Evolutionary conservation across 2,797 vertebrate genomes (phyloP).

Genomic region (Sarcophilus harrisii): DNA sequence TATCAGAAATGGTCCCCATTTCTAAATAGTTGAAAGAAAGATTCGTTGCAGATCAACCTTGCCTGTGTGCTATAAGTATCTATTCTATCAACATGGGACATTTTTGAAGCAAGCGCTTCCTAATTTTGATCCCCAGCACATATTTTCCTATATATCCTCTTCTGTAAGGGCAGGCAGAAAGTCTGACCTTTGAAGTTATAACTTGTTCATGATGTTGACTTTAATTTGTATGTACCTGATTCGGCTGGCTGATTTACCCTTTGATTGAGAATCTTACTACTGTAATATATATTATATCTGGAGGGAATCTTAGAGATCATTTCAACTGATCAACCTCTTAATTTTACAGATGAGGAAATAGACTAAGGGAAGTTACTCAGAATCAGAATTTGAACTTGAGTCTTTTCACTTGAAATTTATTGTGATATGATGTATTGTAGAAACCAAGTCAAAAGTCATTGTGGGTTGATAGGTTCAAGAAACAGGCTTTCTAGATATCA

Average conservation of each 20-base stretch:
- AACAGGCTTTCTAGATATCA: neutral
- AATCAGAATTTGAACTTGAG: conserved; percentile 3
- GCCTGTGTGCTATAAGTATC: neutral
- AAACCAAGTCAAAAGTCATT: neutral
- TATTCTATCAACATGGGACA: neutral
- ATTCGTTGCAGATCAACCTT: neutral
- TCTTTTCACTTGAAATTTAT: conserved; percentile 10
- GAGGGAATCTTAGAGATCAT: neutral
- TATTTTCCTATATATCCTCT: neutral
- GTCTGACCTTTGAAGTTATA: neutral
- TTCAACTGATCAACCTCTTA: neutral
- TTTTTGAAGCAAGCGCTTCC: neutral
- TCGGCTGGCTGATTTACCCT: neutral
- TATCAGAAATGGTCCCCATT: neutral
- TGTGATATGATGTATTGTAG: neutral
- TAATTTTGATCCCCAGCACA: neutral
- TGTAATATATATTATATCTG: neutral
- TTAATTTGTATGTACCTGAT: neutral
- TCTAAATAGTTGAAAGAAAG: neutral
- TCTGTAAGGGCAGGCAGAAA: neutral
- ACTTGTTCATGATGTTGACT: neutral
- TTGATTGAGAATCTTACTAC: neutral
- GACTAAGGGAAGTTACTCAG: neutral
- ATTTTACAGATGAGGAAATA: conserved; percentile 19
- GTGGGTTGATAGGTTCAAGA: neutral